phyloP scores from a whole-genome alignment of 2,797 vertebrate genomes.

The Crypturellus tataupa region DNA sequence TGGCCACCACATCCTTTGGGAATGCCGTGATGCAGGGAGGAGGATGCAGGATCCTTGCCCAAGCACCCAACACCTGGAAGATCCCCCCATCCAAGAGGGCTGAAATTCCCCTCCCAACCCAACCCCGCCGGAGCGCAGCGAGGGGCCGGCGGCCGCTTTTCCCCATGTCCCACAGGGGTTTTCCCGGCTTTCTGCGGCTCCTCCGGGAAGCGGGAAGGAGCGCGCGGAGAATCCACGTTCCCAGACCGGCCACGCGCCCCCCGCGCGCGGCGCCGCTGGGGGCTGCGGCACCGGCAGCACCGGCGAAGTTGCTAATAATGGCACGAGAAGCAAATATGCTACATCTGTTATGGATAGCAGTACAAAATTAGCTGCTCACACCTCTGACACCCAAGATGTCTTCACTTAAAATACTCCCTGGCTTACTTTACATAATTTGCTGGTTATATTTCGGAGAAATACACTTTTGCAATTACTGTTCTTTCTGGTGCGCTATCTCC shows the following conservation, averaged over 20 bases:
- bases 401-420: slow-evolving; percentile 87
- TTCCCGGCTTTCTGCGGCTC: no score
- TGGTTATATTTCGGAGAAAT: slow-evolving; percentile 87
- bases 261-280: slow-evolving; percentile 76
- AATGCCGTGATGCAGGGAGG: fast-evolving
- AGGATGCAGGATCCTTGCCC: not conserved
- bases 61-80: not conserved
- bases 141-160: not conserved
- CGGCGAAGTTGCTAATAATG: slow-evolving; percentile 88
- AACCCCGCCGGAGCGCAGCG: not conserved
- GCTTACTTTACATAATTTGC: slow-evolving; percentile 87
- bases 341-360: slow-evolving; percentile 89
- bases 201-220: not conserved
- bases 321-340: slow-evolving; percentile 87
- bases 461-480: slow-evolving; percentile 88
- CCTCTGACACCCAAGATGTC: slow-evolving; percentile 90
- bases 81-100: not conserved
- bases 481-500: slow-evolving; percentile 85
- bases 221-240: no score
- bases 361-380: slow-evolving; percentile 90
- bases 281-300: slow-evolving; percentile 76
- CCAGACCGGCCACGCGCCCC: slow-evolving; percentile 60
- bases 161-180: not conserved
- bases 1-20: not conserved
- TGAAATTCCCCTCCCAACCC: not conserved